phyloP scores from a whole-genome alignment of 1,140 invertebrate species.

The Bombus ignitus region DNA sequence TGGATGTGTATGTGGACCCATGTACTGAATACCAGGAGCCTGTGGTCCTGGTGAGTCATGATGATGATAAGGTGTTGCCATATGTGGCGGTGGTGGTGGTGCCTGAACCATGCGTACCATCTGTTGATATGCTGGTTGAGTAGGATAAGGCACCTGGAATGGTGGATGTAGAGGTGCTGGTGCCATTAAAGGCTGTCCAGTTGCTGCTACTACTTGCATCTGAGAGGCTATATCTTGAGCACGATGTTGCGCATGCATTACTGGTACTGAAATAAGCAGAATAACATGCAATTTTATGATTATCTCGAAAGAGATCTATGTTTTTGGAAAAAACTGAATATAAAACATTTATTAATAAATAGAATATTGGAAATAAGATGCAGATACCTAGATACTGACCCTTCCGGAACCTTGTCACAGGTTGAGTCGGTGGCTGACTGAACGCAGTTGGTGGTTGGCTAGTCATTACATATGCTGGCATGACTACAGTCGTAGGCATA shows the following conservation, averaged over 20 bases:
- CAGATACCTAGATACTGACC: conserved; percentile 76
- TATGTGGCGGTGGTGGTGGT: conserved; percentile 81
- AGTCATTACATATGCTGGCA: conserved; percentile 83
- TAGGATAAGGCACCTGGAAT: conserved; percentile 85
- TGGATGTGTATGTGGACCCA: conserved; percentile 83
- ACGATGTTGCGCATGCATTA: conserved; percentile 83
- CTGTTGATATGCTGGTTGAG: conserved; percentile 82
- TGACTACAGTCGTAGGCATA: conserved; percentile 81
- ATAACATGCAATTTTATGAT: background rate
- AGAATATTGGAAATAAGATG: conserved; percentile 38
- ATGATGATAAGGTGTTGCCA: conserved; percentile 85
- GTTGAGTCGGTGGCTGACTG: conserved; percentile 81
- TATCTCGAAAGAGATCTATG: background rate
- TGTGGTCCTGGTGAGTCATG: conserved; percentile 84
- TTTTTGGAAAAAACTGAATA: background rate
- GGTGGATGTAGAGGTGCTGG: conserved; percentile 87
- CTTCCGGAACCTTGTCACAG: conserved; percentile 81
- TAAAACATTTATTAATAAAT: conserved; percentile 4
- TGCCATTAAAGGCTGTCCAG: conserved; percentile 92
- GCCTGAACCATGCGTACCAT: conserved; percentile 82
- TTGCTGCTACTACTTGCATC: conserved; percentile 90
- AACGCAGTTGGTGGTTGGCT: conserved; percentile 82
- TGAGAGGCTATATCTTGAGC: conserved; percentile 86
- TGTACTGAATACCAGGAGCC: conserved; percentile 84
- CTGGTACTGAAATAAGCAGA: conserved; percentile 82